phyloP scores from a whole-genome alignment of 2,888 invertebrate genomes.

The Arge pagana region DNA sequence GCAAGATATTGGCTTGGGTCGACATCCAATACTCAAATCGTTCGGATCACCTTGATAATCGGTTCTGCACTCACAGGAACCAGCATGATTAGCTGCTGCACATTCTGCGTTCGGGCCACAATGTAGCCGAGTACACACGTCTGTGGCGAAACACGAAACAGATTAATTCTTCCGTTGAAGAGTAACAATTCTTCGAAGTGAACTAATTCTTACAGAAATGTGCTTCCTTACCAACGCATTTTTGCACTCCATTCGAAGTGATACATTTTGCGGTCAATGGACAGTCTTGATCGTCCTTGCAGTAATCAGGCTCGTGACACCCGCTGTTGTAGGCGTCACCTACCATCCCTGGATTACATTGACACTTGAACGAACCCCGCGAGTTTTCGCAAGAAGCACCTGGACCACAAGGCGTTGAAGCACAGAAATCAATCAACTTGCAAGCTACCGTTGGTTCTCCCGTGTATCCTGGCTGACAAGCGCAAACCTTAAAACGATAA shows the following conservation, averaged over 20 bases:
- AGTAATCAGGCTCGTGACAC: conserved; percentile 82
- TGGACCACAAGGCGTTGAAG: conserved; percentile 77
- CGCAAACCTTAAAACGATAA: conserved; percentile 65
- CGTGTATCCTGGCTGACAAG: conserved; percentile 87
- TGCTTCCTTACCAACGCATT: conserved; percentile 69
- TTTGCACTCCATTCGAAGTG: conserved; percentile 71
- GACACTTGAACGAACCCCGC: conserved; percentile 79
- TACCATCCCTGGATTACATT: conserved; percentile 77
- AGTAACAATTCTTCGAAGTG: background rate
- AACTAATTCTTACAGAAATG: background rate
- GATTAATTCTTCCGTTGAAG: no score
- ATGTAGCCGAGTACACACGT: conserved; percentile 76
- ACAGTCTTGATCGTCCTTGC: conserved; percentile 78
- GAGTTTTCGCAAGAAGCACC: conserved; percentile 81
- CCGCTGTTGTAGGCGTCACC: conserved; percentile 87
- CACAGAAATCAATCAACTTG: conserved; percentile 77
- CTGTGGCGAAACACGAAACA: conserved; percentile 56
- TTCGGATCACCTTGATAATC: conserved; percentile 80
- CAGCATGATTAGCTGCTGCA: conserved; percentile 73
- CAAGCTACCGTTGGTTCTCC: conserved; percentile 78
- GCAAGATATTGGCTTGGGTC: conserved; percentile 75
- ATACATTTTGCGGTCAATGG: conserved; percentile 79
- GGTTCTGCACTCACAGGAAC: conserved; percentile 76
- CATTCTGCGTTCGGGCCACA: conserved; percentile 89
- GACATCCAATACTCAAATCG: conserved; percentile 73